A percentile compares a stretch with the other conserved stretches of the same genome.
Conservation (phyloP, 2,113 vertebrate genomes). For the Erythrolamprus reginae region DNA sequence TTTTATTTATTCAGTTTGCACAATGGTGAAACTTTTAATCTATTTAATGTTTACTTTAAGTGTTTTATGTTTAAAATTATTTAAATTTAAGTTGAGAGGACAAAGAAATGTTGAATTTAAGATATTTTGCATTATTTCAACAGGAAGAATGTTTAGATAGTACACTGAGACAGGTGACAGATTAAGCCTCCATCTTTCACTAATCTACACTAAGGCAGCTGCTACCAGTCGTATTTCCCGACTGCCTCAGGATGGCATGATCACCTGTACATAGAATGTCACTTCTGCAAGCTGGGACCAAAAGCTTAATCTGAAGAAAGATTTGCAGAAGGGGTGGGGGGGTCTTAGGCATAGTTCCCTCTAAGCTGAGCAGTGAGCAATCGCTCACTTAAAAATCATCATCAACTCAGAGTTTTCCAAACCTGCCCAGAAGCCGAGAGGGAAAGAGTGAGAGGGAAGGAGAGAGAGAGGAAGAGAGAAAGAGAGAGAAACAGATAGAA, state of each 20-base stretch:
- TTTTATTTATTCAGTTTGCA: background rate
- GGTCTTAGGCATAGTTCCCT: background rate
- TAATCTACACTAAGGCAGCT: background rate
- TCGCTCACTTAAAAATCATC: too few species aligned
- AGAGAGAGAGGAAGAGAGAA: too few species aligned
- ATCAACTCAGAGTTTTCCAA: too few species aligned
- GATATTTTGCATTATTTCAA: conserved; percentile 29
- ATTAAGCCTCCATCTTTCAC: background rate
- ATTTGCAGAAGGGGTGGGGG: background rate
- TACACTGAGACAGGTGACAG: background rate
- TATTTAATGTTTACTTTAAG: background rate
- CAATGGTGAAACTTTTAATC: background rate
- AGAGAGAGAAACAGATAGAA: too few species aligned
- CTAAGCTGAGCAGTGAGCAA: too few species aligned
- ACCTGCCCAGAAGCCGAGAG: too few species aligned
- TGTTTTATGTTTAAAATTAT: background rate
- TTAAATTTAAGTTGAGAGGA: too few species aligned
- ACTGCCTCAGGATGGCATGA: background rate
- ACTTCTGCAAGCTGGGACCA: background rate
- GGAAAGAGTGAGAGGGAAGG: too few species aligned
- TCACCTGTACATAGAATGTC: background rate
- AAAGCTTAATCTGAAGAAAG: background rate
- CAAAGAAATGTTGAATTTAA: background rate
- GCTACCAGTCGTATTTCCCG: background rate
- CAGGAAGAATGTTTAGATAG: background rate